These are phyloP conservation scores for Etheostoma nigrum DNA, from an alignment of 2,797 vertebrate species.

Conservation along the genomic window DNA sequence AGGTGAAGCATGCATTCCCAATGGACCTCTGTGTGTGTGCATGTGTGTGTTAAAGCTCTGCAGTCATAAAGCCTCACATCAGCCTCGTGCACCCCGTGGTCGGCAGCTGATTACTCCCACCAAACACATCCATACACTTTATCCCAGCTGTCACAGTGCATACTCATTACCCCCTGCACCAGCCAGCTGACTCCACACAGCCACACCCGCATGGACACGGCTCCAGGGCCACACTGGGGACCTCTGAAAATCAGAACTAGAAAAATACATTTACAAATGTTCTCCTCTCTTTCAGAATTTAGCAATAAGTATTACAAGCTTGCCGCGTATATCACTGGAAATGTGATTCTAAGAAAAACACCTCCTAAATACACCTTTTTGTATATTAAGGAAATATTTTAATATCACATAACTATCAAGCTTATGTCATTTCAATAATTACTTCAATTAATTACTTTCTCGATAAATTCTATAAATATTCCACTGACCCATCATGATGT, in stretches of 20 bases:
- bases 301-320: background rate
- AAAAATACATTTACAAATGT: constrained; percentile 57
- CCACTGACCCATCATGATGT: constrained; percentile 36
- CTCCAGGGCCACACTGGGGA: constrained; percentile 69
- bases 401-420: background rate
- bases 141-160: constrained; percentile 86
- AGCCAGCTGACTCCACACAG: constrained; percentile 80
- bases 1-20: constrained; percentile 83
- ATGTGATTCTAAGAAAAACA: background rate
- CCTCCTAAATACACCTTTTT: background rate
- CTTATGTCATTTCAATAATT: constrained; percentile 15
- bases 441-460: background rate
- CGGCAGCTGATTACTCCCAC: constrained; percentile 87
- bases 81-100: constrained; percentile 79
- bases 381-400: background rate
- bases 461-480: constrained; percentile 43
- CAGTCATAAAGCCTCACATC: constrained; percentile 88
- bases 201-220: constrained; percentile 76
- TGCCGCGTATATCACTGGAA: background rate
- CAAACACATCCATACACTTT: constrained; percentile 87
- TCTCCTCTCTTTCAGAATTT: constrained; percentile 21
- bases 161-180: constrained; percentile 85
- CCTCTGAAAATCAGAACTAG: constrained; percentile 55
- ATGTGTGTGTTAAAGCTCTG: constrained; percentile 58
- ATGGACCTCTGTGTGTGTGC: constrained; percentile 50